Evolutionary conservation across 2,888 invertebrate genomes (phyloP), one percentile per base, ranked within the genome.

Genomic region (Epistrophella euchroma): DNA sequence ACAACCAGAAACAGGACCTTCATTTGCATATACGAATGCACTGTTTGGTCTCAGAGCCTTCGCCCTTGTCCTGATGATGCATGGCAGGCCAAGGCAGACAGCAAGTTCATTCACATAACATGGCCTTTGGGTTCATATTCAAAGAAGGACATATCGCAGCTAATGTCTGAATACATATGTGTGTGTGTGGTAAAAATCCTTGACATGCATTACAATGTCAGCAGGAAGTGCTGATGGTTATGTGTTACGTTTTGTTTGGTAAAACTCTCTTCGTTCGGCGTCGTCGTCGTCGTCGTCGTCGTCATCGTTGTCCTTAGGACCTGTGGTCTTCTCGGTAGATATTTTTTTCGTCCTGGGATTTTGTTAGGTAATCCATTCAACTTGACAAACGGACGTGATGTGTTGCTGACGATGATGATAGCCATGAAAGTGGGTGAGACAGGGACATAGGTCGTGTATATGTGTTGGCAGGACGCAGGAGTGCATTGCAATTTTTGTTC

Each of bases 181-280:
- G 66, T 52, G 19, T 78, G 15, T 55, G 40, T 60, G 83, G 64
- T 77, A 84, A 88, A 88, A 88, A 89, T 88, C 89, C 88, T 89
- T 89, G 89, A 89, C 88, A 89, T 89, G 89, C 88, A 89, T 89
- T 87, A 86, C 87, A 88, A 88, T 84, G 85, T 81, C 80, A 88
- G 79, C 87, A 88, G 88, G 89, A 89, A 89, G 88, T 88, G 87
- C 88, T 88, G 88, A 88, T 89, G 88, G 88, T 88, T 88, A 88
- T 88, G 85, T 85, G 85, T 85, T 80, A 85, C 77, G 85, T 86
- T 83, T 79, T 70, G 71, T 56, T 71, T 52, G 62, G 40, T 60
- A 66, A 68, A 79, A 60, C 45, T 71, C 52, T 45, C 35, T 35
- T 25, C 19, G 17, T 35, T 40, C 47, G 50, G 35, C 9, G 32